Evolutionary conservation across 2,888 invertebrate species (phyloP), one percentile per base, ranked within the genome.

Genomic region (Yponomeuta cagnagella): DNA sequence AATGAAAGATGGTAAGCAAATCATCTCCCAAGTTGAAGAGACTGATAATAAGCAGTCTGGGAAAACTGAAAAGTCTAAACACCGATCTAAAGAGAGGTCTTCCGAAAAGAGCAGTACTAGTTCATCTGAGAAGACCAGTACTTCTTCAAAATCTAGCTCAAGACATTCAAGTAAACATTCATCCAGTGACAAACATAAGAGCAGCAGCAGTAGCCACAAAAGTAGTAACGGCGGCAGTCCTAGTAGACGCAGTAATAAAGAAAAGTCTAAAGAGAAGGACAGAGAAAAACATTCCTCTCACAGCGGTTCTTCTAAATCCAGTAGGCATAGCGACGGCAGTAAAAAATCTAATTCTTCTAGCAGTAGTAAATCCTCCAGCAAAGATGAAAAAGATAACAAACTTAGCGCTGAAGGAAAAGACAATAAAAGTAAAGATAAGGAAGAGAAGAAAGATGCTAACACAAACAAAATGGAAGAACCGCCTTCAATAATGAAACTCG

Each of bases 1-100:
- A 58, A 90, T 95, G 72, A 95, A 95, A 80, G 96, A 96, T 87
- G 95, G 95, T 23, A 95, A 95, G 85, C 95, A 95, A 84, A 92
- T 95, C 68, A 87, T 96, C 78, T 93, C 94, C 9, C 94, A 94
- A 86, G 90, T 94, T 73, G 93, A 88, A 74, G 89, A 89, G 73
- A 81, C 73, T 73, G 86, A 84, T 74, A 80, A 74, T 74, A 85
- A 86, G 77, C 79, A 80, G 72, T 82, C 81, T 63, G 86, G 86
- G 76, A 82, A 70, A 77, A 71, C 75, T 74, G 64, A 77, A 65
- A 87, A 84, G 78, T 73, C 78, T 23, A 88, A 89, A 76, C 86
- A 88, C 65, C 87, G 77, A 80, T 92, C 81, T 77, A 90, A 84
- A 82, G 90, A 90, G 74, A 94, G 90, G 81, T 92, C 93, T 33